phyloP scores from a whole-genome alignment of 2,113 vertebrate genomes.

The Psittacara wagleri region DNA sequence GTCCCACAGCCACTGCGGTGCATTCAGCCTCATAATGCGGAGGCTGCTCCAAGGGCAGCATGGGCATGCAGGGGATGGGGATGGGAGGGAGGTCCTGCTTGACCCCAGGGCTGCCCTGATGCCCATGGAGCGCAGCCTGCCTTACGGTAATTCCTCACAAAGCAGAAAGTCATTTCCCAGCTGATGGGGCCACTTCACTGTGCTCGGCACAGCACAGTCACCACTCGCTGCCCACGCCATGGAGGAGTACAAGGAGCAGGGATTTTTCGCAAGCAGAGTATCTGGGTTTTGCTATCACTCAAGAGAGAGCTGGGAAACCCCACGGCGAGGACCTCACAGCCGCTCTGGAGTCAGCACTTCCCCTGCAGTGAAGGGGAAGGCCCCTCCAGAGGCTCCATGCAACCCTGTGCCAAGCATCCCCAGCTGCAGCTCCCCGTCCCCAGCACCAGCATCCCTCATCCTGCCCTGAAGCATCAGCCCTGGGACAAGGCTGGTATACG shows the following conservation, averaged over 20 bases:
- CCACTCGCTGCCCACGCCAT: not conserved
- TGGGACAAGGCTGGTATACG: not conserved
- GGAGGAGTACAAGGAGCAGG: constrained; percentile 23
- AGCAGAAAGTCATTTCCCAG: constrained; percentile 51
- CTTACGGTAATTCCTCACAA: constrained; percentile 36
- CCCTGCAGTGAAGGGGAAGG: constrained; percentile 4
- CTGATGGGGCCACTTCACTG: not conserved
- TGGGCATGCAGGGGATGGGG: accelerated
- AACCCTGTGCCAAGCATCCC: not conserved
- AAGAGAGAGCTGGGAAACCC: constrained; percentile 56
- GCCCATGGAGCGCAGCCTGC: not conserved
- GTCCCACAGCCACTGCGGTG: not conserved
- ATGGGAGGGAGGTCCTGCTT: not conserved
- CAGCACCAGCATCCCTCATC: not conserved
- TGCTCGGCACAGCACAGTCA: not conserved
- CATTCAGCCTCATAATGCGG: accelerated
- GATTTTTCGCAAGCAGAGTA: constrained; percentile 35
- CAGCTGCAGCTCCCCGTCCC: not conserved
- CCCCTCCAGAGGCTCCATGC: not conserved
- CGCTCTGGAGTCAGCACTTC: constrained; percentile 51
- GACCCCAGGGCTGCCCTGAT: not conserved
- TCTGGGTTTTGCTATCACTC: constrained; percentile 54
- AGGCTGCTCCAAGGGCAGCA: not conserved
- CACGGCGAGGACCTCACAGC: not conserved
- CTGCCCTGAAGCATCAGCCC: not conserved